Conservation (phyloP, 2,797 vertebrate species). For the Chaetophractus vellerosus region DNA sequence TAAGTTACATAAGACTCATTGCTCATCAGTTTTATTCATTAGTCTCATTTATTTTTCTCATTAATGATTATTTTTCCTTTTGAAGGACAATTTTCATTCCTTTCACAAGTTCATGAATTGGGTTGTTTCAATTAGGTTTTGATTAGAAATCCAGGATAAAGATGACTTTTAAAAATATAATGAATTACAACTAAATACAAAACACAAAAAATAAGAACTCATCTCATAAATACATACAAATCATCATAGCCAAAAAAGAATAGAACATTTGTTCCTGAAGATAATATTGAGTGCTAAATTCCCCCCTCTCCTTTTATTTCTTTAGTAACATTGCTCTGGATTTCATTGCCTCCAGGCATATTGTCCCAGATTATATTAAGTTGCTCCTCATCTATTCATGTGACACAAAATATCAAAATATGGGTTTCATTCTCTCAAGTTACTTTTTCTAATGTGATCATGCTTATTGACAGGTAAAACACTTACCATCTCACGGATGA, state of each 20-base stretch:
- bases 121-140: conserved; percentile 57
- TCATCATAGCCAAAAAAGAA: background rate
- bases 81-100: conserved; percentile 46
- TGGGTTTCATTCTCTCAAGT: conserved; percentile 6
- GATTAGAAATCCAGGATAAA: background rate
- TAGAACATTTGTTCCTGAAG: conserved; percentile 32
- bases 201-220: background rate
- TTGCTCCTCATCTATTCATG: conserved; percentile 69
- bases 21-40: conserved; percentile 74
- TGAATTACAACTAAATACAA: background rate
- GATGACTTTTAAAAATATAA: conserved; percentile 6
- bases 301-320: conserved; percentile 19
- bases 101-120: conserved; percentile 66
- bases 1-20: conserved; percentile 69
- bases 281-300: conserved; percentile 69
- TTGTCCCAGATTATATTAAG: conserved; percentile 61
- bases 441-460: conserved; percentile 43
- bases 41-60: conserved; percentile 71
- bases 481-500: conserved; percentile 62
- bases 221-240: background rate
- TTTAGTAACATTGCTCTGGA: conserved; percentile 51
- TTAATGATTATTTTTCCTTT: conserved; percentile 71
- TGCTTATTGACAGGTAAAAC: conserved; percentile 58
- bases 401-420: conserved; percentile 70
- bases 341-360: conserved; percentile 47